These are phyloP conservation scores for Elgaria multicarinata DNA, from an alignment of 2,113 vertebrate species.

Conservation along the genomic window DNA sequence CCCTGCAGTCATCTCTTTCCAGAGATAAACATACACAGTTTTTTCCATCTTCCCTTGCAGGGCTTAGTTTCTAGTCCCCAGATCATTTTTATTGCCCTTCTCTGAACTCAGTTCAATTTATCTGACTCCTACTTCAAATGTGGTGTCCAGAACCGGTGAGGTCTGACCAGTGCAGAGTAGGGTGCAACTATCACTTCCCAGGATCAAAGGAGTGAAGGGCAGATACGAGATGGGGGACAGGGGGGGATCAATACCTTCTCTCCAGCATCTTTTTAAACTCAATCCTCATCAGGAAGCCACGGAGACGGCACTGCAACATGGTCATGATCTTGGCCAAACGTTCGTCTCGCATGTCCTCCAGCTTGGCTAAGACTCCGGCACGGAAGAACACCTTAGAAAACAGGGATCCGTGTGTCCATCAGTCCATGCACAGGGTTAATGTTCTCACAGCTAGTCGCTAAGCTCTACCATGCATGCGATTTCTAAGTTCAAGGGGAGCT, in stretches of 20 bases:
- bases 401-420: not conserved
- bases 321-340: constrained; percentile 75
- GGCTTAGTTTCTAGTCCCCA: too few species aligned
- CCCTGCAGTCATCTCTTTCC: too few species aligned
- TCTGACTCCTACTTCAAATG: too few species aligned
- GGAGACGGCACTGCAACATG: constrained; percentile 63
- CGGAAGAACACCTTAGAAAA: constrained; percentile 75
- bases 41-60: too few species aligned
- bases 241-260: constrained; percentile 57
- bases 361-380: constrained; percentile 71
- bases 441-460: not conserved
- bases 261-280: constrained; percentile 74
- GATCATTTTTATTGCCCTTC: too few species aligned
- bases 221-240: not conserved
- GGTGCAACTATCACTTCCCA: not conserved
- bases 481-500: not conserved
- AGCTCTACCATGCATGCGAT: too few species aligned
- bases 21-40: too few species aligned
- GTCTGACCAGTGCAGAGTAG: too few species aligned
- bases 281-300: constrained; percentile 77
- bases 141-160: too few species aligned
- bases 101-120: too few species aligned
- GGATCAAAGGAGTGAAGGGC: not conserved
- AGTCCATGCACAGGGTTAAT: not conserved
- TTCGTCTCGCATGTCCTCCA: constrained; percentile 77